Evolutionary conservation across 2,888 invertebrate species (phyloP).

Genomic region (Punctoribates punctum): DNA sequence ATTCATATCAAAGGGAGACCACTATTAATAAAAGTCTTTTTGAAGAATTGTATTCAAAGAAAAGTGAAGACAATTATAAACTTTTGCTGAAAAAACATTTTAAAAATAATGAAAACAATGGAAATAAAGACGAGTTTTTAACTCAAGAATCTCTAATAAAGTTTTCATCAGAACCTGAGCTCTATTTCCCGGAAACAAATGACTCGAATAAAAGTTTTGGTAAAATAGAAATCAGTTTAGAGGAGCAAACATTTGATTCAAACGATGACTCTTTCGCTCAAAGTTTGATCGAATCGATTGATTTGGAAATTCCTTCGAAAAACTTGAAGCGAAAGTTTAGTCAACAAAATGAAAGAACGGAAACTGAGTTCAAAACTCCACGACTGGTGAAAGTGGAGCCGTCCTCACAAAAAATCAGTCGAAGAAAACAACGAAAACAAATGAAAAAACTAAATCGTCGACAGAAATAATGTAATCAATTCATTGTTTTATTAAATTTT

Average conservation of each 20-base stretch:
- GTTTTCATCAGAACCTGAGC: neutral
- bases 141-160: neutral
- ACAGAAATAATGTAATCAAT: neutral
- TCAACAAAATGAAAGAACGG: neutral
- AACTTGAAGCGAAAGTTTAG: neutral
- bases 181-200: neutral
- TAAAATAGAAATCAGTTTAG: slow-evolving; percentile 11
- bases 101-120: neutral
- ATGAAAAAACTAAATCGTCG: neutral
- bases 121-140: neutral
- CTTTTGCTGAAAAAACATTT: neutral
- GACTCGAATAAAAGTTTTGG: neutral
- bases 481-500: neutral
- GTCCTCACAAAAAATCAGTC: neutral
- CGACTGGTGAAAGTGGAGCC: neutral
- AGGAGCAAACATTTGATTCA: neutral
- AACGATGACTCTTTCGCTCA: slow-evolving; percentile 1
- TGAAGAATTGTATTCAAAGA: neutral
- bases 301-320: neutral
- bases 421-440: neutral
- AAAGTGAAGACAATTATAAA: slow-evolving; percentile 18
- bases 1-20: neutral
- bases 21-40: neutral
- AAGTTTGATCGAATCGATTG: slow-evolving; percentile 15
- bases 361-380: neutral